These are phyloP conservation scores for Aurelia coerulea DNA, from an alignment of 30 jellyfish, hydroid and myxozoan species.

Conservation along the genomic window DNA sequence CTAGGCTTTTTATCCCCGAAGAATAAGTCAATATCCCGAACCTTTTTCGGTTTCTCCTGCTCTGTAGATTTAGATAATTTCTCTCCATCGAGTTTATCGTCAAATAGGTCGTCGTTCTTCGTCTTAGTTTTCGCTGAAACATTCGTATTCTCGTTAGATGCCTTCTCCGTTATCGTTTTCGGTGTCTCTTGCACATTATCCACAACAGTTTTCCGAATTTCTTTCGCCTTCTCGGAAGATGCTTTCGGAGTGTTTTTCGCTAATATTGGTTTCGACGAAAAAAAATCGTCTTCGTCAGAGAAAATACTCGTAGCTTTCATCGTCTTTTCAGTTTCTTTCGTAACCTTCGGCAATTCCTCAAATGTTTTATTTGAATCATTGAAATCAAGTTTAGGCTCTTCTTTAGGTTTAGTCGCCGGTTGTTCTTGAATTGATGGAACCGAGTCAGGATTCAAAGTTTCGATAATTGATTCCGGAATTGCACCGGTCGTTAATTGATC, in stretches of 20 bases:
- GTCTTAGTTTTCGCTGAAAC: constrained; percentile 3
- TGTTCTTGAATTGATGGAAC: background rate
- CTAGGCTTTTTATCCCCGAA: constrained; percentile 5
- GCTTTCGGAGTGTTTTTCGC: background rate
- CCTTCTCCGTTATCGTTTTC: too few species aligned
- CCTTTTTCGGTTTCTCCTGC: too few species aligned
- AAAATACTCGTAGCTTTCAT: constrained; percentile 51
- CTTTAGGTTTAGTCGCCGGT: background rate
- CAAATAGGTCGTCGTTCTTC: background rate
- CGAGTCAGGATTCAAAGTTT: background rate
- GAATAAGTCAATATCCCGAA: constrained; percentile 11
- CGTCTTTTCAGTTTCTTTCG: background rate
- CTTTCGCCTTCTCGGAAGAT: background rate
- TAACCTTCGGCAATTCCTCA: background rate
- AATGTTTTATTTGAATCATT: background rate
- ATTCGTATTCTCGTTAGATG: background rate
- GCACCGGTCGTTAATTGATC: background rate
- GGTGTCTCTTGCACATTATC: background rate
- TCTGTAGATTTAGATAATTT: background rate
- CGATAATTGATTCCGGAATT: constrained; percentile 16
- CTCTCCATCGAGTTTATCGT: background rate
- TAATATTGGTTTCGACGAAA: constrained; percentile 12
- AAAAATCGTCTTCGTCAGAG: constrained; percentile 72
- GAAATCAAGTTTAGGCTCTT: background rate
- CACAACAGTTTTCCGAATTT: background rate